Conservation (phyloP, 1,140 invertebrate genomes). For the Aphelinus certus region DNA sequence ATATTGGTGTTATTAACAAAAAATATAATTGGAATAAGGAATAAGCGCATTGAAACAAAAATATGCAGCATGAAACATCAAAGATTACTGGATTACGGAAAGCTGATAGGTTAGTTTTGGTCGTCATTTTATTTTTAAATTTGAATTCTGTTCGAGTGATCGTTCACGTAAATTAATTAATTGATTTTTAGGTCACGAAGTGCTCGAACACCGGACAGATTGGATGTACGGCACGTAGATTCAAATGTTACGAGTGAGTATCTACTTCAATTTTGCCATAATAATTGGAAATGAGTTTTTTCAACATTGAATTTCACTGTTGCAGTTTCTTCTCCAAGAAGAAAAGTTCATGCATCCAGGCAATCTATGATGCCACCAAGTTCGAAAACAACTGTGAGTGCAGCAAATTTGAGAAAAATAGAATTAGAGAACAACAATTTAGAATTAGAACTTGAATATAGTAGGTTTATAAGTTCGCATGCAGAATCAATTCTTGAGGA, state of each 20-base stretch:
- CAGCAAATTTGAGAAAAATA: conserved; percentile 29
- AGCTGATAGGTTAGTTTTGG: conserved; percentile 23
- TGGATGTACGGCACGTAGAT: conserved; percentile 20
- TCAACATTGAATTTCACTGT: not conserved
- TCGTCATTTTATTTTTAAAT: not conserved
- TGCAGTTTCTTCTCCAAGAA: conserved; percentile 21
- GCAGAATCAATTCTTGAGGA: conserved; percentile 33
- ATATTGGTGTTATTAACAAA: too few relatives aligned
- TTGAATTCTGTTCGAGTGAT: not conserved
- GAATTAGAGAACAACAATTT: conserved; percentile 38
- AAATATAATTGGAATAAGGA: too few relatives aligned
- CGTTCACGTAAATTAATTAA: not conserved
- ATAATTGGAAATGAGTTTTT: not conserved
- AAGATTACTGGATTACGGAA: conserved; percentile 18
- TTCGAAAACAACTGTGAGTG: not conserved
- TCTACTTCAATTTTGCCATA: conserved; percentile 2
- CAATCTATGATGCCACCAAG: conserved; percentile 11
- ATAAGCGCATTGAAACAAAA: not conserved
- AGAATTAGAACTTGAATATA: conserved; percentile 32
- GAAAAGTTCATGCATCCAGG: conserved; percentile 27
- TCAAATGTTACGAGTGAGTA: conserved; percentile 7
- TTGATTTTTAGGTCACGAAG: conserved; percentile 19
- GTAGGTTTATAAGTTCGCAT: conserved; percentile 10
- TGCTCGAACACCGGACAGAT: conserved; percentile 27
- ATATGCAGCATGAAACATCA: conserved; percentile 23